These are phyloP conservation scores for Chaetodon trifascialis DNA, from an alignment of 2,113 vertebrate species.

Conservation along the genomic window DNA sequence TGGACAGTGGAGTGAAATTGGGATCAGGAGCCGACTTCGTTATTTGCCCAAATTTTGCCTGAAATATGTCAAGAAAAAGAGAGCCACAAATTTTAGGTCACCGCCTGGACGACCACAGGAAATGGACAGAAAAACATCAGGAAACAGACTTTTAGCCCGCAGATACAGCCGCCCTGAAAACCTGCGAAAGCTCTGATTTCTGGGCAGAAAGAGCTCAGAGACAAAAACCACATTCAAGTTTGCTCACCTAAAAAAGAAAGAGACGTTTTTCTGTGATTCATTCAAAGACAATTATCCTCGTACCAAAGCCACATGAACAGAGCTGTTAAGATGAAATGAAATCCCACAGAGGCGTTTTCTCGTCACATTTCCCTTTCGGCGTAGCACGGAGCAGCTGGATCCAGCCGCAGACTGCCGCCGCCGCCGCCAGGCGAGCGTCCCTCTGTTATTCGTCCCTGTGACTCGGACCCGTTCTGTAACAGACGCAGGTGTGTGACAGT, in stretches of 20 bases:
- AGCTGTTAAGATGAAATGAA: neutral
- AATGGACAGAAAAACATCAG: conserved; percentile 42
- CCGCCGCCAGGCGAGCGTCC: accelerated
- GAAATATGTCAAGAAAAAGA: neutral
- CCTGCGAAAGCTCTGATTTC: neutral
- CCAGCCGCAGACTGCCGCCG: neutral
- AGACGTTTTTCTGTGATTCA: neutral
- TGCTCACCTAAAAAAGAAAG: neutral
- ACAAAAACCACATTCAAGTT: neutral
- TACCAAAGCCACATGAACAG: neutral
- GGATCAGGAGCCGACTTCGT: too few species aligned
- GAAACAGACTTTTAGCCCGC: conserved; percentile 45
- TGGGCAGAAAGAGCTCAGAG: neutral
- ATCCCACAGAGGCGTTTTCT: neutral
- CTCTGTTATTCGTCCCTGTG: neutral
- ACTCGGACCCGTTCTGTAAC: neutral
- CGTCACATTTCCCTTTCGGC: too few species aligned
- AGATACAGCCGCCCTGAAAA: conserved; percentile 3
- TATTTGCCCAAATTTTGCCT: neutral
- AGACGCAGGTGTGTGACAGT: conserved; percentile 3
- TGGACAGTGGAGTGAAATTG: neutral
- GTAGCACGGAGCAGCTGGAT: neutral
- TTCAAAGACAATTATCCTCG: neutral
- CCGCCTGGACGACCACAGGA: too few species aligned
- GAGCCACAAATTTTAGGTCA: neutral